Conservation (phyloP, 2,797 vertebrate genomes). For the Sebastes trivittatus region DNA sequence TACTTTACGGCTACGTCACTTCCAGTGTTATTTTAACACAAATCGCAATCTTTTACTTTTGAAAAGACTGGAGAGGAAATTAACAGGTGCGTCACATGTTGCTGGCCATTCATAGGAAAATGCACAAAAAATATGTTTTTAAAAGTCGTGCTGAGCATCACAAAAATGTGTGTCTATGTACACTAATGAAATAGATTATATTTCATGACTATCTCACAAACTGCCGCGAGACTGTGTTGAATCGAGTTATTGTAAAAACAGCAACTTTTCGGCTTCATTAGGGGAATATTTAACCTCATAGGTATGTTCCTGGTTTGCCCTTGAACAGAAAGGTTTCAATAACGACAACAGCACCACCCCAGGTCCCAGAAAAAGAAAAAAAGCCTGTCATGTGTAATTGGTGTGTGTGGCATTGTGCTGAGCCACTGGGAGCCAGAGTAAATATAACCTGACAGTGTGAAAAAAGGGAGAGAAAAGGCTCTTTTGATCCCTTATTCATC, state of each 20-base stretch:
- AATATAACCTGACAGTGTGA: constrained; percentile 77
- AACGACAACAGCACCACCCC: constrained; percentile 36
- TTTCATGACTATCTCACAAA: neutral
- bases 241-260: neutral
- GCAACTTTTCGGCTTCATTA: neutral
- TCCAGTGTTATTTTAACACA: too few relatives aligned
- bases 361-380: constrained; percentile 46
- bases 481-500: constrained; percentile 81
- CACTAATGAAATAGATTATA: too few relatives aligned
- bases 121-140: too few relatives aligned
- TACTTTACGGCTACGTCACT: too few relatives aligned
- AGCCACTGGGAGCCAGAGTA: constrained; percentile 65
- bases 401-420: constrained; percentile 62
- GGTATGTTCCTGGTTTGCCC: constrained; percentile 18
- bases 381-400: constrained; percentile 72
- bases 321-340: constrained; percentile 56
- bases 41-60: too few relatives aligned
- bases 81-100: too few relatives aligned
- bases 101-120: too few relatives aligned
- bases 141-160: too few relatives aligned
- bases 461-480: constrained; percentile 68
- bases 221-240: neutral
- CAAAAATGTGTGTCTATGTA: too few relatives aligned
- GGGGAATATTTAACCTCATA: neutral
- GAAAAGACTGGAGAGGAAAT: too few relatives aligned